These are phyloP conservation scores for Murina feae DNA, from an alignment of 2,113 vertebrate species.

Conservation along the genomic window DNA sequence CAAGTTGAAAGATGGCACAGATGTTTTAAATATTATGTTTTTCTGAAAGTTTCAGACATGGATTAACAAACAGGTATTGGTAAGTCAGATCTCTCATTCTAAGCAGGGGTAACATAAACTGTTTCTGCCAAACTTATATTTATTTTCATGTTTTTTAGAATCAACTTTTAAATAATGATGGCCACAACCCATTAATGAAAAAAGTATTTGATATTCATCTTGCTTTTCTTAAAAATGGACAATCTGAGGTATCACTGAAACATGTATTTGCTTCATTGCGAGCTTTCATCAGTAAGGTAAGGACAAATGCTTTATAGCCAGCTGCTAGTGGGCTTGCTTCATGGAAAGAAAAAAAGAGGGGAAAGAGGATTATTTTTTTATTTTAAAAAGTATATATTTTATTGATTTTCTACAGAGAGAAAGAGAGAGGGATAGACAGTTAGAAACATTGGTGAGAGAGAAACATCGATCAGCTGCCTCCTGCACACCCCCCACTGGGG, in stretches of 20 bases:
- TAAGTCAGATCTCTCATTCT: slow-evolving; percentile 8
- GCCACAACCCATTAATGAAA: slow-evolving; percentile 95
- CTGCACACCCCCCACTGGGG: too few species aligned
- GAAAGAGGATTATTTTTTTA: not conserved
- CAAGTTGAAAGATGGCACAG: not conserved
- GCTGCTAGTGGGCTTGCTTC: not conserved
- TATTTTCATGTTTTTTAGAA: slow-evolving; percentile 80
- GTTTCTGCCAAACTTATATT: slow-evolving; percentile 19
- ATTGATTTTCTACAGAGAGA: too few species aligned
- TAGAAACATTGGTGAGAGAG: too few species aligned
- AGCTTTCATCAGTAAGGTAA: slow-evolving; percentile 95
- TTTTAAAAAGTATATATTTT: too few species aligned
- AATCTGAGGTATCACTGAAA: slow-evolving; percentile 91
- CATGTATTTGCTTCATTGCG: slow-evolving; percentile 93
- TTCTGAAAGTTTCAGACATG: not conserved
- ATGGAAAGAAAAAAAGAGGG: not conserved
- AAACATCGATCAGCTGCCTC: too few species aligned
- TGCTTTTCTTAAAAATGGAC: slow-evolving; percentile 92
- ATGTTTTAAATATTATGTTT: not conserved
- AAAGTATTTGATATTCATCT: slow-evolving; percentile 96
- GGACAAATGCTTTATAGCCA: not conserved
- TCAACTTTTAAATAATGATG: slow-evolving; percentile 92
- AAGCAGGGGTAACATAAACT: not conserved
- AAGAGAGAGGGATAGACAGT: too few species aligned
- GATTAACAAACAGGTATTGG: not conserved